A percentile compares a stretch with the other conserved stretches of the same genome.
phyloP scores from a whole-genome alignment of 1,140 invertebrate species.

The Bombus cullumanus region DNA sequence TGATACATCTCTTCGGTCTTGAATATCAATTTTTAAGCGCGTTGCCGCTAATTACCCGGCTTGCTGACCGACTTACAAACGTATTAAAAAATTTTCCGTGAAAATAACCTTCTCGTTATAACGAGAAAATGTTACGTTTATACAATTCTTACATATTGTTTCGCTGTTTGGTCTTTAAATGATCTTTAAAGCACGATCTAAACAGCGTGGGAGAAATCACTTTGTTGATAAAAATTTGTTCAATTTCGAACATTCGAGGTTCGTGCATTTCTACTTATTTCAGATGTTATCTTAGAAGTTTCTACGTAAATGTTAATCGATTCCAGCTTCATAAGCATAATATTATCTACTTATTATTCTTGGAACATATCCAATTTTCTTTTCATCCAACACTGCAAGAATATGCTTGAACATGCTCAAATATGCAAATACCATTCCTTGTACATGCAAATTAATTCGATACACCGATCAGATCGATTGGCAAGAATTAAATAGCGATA shows the following conservation, averaged over 20 bases:
- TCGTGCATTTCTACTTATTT: not conserved
- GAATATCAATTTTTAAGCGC: not conserved
- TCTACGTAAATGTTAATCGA: not conserved
- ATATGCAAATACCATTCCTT: not conserved
- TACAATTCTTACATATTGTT: too few relatives aligned
- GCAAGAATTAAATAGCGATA: not conserved
- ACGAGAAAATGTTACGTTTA: too few relatives aligned
- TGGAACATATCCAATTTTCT: not conserved
- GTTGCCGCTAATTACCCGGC: not conserved
- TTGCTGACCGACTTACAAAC: too few relatives aligned
- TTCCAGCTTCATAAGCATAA: not conserved
- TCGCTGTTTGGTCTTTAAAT: too few relatives aligned
- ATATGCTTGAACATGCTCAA: not conserved
- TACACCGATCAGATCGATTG: not conserved
- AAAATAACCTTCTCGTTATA: not conserved
- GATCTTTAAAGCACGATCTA: too few relatives aligned
- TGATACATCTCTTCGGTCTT: not conserved
- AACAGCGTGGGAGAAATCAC: too few relatives aligned
- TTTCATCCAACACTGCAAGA: not conserved
- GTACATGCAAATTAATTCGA: not conserved
- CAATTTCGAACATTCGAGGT: not conserved
- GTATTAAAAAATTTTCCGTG: not conserved
- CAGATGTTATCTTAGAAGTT: too few relatives aligned
- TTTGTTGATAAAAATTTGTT: not conserved
- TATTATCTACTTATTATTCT: not conserved